phyloP scores from a whole-genome alignment of 2,797 vertebrate species.

The Avahi laniger region DNA sequence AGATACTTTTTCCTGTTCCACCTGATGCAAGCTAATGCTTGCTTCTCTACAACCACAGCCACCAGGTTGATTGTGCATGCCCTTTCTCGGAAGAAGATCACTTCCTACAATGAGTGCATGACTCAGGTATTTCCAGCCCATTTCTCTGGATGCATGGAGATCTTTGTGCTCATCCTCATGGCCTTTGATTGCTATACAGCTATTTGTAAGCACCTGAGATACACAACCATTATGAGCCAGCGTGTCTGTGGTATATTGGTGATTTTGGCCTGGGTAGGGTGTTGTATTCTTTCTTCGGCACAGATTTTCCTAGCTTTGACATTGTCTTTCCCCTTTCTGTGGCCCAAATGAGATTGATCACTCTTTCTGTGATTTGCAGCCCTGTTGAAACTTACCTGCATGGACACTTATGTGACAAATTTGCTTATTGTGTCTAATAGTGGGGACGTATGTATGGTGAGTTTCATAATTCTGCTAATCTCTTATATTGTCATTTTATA shows the following conservation, averaged over 20 bases:
- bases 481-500: too few relatives aligned
- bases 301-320: slow-evolving; percentile 34
- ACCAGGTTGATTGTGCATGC: slow-evolving; percentile 44
- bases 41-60: neutral
- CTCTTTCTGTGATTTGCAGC: slow-evolving; percentile 53
- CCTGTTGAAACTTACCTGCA: too few relatives aligned
- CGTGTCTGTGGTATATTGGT: neutral
- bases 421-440: too few relatives aligned
- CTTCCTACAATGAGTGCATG: slow-evolving; percentile 60
- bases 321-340: slow-evolving; percentile 58
- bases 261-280: neutral
- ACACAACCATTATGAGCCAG: slow-evolving; percentile 52
- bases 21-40: slow-evolving; percentile 46
- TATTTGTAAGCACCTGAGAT: slow-evolving; percentile 69
- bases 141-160: slow-evolving; percentile 59
- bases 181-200: slow-evolving; percentile 62
- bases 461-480: too few relatives aligned
- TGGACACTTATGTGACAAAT: too few relatives aligned
- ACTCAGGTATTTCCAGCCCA: slow-evolving; percentile 63
- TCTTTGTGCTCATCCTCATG: slow-evolving; percentile 68
- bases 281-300: slow-evolving; percentile 40
- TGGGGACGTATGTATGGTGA: too few relatives aligned
- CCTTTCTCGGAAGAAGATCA: neutral
- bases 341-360: slow-evolving; percentile 40
- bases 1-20: slow-evolving; percentile 36